Evolutionary conservation across 2,888 invertebrate species (phyloP).

Genomic region (Ennomos quercinarius): DNA sequence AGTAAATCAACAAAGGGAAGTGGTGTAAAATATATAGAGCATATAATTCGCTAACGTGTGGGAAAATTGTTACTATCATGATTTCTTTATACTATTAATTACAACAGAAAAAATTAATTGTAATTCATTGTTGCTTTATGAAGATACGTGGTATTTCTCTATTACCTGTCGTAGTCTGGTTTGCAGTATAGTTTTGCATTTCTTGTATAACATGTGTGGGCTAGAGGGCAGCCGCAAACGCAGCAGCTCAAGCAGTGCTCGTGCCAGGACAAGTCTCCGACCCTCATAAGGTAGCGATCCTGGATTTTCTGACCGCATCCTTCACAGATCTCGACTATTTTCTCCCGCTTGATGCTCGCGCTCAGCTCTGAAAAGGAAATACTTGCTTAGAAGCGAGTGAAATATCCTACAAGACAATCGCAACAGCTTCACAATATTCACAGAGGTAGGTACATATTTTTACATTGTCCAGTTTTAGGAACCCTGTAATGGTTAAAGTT

Average conservation of each 20-base stretch:
- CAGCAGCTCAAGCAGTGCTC: constrained; percentile 98
- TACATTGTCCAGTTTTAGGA: too few species aligned
- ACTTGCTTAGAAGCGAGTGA: constrained; percentile 68
- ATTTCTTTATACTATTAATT: too few species aligned
- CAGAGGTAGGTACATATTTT: too few species aligned
- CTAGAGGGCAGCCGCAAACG: constrained; percentile 95
- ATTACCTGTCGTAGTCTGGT: constrained; percentile 97
- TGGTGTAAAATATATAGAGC: constrained; percentile 10
- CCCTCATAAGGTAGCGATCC: constrained; percentile 97
- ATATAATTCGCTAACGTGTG: not conserved
- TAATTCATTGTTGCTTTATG: too few species aligned
- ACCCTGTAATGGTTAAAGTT: too few species aligned
- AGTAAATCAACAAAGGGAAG: constrained; percentile 7
- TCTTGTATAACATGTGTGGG: constrained; percentile 97
- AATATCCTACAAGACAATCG: constrained; percentile 14
- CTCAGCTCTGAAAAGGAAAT: constrained; percentile 66
- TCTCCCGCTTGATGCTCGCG: constrained; percentile 90
- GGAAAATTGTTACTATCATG: not conserved
- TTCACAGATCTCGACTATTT: constrained; percentile 95
- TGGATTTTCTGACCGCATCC: constrained; percentile 98
- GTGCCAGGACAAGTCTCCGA: constrained; percentile 98
- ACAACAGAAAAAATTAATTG: too few species aligned
- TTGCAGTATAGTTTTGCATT: constrained; percentile 98
- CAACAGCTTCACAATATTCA: not conserved
- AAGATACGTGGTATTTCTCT: too few species aligned